A percentile compares a stretch with the other conserved stretches of the same genome.
These are phyloP conservation scores for Xanthia togata DNA, from an alignment of 2,888 invertebrate genomes.

Conservation along the genomic window DNA sequence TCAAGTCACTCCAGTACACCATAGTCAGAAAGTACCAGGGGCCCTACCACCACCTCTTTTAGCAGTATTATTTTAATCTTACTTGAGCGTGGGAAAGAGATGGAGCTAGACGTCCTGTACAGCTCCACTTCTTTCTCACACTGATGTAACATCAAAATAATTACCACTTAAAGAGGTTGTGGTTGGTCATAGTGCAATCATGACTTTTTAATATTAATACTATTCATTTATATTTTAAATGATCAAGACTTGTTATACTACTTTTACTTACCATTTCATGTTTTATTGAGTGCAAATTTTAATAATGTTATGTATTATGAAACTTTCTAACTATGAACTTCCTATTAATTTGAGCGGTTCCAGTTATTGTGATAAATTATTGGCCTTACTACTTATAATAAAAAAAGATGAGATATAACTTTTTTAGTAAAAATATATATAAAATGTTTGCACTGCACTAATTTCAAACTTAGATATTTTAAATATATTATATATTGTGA, in stretches of 20 bases:
- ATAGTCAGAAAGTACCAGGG: constrained; percentile 18
- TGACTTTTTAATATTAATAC: constrained; percentile 6
- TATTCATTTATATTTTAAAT: constrained; percentile 26
- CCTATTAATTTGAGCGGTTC: constrained; percentile 26
- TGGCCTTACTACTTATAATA: constrained; percentile 44
- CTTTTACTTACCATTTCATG: constrained; percentile 14
- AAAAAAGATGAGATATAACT: not conserved
- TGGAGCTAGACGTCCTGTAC: no score
- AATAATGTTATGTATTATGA: constrained; percentile 36
- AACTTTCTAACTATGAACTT: constrained; percentile 33
- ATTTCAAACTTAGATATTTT: constrained; percentile 45
- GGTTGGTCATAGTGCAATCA: constrained; percentile 15
- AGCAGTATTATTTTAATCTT: no score
- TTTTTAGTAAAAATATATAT: constrained; percentile 6
- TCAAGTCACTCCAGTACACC: constrained; percentile 57
- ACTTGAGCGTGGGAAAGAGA: no score
- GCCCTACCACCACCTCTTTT: no score
- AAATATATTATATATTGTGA: constrained; percentile 58
- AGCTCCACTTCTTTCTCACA: no score
- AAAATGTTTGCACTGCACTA: constrained; percentile 46
- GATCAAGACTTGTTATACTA: constrained; percentile 54
- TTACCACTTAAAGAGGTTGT: no score
- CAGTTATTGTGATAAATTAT: constrained; percentile 56
- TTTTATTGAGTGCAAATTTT: constrained; percentile 40
- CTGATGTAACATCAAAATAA: no score